Conservation (phyloP, 2,113 vertebrate genomes). For the Etheostoma cragini region DNA sequence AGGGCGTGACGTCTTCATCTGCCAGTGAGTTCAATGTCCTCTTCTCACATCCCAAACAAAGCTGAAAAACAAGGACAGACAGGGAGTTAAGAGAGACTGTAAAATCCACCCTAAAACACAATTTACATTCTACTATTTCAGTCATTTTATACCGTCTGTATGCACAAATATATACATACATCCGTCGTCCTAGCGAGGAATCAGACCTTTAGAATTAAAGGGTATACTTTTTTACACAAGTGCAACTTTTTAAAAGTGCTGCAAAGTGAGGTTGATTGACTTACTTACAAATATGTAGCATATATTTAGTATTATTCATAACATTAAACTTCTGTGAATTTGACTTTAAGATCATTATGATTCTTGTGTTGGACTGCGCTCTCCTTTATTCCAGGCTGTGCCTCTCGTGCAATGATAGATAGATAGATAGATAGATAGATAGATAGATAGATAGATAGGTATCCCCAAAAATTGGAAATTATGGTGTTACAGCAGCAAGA, state of each 20-base stretch:
- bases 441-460: too few species aligned
- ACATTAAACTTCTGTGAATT: too few species aligned
- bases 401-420: neutral
- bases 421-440: too few species aligned
- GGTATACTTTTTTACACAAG: neutral
- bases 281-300: too few species aligned
- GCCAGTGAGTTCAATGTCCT: neutral
- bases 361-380: neutral
- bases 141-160: neutral
- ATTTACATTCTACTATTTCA: neutral
- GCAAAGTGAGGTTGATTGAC: neutral
- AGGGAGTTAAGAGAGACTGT: neutral
- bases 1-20: conserved; percentile 17
- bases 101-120: neutral
- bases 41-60: conserved; percentile 43
- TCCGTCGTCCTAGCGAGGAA: too few species aligned
- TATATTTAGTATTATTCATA: too few species aligned
- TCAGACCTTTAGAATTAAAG: neutral
- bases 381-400: neutral
- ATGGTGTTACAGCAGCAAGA: too few species aligned
- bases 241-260: neutral
- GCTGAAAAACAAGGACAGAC: conserved; percentile 25
- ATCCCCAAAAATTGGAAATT: too few species aligned
- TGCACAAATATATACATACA: neutral
- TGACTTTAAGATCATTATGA: too few species aligned